Percentiles rank a stretch among this genome's conserved stretches.
These are phyloP conservation scores for Stenichneumon culpator DNA, from an alignment of 2,888 invertebrate species.

Conservation along the genomic window DNA sequence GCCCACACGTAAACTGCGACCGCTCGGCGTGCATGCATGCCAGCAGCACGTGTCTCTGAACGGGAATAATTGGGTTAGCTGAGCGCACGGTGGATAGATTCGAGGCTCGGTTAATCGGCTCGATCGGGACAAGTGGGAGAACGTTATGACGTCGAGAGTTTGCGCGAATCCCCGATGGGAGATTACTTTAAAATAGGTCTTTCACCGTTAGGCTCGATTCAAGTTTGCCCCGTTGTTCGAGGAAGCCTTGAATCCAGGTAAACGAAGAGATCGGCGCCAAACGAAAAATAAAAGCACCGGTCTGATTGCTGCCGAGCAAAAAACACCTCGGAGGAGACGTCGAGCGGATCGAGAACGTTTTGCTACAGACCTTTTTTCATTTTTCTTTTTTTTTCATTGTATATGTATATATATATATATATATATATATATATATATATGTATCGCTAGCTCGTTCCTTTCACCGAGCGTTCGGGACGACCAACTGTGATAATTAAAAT, in stretches of 20 bases:
- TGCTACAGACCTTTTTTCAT: constrained; percentile 36
- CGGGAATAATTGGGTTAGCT: constrained; percentile 56
- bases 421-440: background rate
- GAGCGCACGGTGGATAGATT: constrained; percentile 16
- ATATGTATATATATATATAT: no score
- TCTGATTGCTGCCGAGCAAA: constrained; percentile 61
- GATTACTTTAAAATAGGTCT: constrained; percentile 27
- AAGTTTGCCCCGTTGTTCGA: constrained; percentile 63
- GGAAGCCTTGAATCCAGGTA: constrained; percentile 61
- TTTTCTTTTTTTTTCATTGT: constrained; percentile 1
- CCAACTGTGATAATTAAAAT: constrained; percentile 62
- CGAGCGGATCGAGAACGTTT: constrained; percentile 67
- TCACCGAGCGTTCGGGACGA: constrained; percentile 34
- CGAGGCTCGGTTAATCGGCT: constrained; percentile 12
- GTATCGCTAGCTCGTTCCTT: constrained; percentile 20
- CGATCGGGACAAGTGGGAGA: background rate
- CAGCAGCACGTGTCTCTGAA: constrained; percentile 50
- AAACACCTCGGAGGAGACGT: constrained; percentile 56
- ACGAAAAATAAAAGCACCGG: constrained; percentile 61
- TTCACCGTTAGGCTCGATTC: constrained; percentile 59
- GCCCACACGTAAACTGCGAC: constrained; percentile 23
- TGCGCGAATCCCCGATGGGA: background rate
- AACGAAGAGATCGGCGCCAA: constrained; percentile 38
- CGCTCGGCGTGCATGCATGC: constrained; percentile 12
- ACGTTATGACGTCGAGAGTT: background rate